Percentiles rank a stretch among this genome's conserved stretches.
Conservation (phyloP, 2,888 invertebrate species). For the Dendrolimus houi region DNA sequence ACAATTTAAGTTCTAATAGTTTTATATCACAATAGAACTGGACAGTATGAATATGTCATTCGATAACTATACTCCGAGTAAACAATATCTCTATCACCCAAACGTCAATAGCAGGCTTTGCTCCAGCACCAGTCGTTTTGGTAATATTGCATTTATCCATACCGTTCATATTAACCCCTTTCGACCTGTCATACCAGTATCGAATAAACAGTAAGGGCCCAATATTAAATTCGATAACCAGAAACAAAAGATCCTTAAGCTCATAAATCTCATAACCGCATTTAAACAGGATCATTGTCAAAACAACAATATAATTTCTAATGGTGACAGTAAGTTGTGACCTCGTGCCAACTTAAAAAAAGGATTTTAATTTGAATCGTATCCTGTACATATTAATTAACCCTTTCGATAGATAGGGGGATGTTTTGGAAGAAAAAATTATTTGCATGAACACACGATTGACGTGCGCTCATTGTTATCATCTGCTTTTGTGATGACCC, state of each 20-base stretch:
- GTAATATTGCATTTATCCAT: constrained; percentile 70
- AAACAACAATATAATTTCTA: constrained; percentile 62
- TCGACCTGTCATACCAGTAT: constrained; percentile 66
- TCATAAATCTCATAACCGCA: constrained; percentile 64
- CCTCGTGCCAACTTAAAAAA: constrained; percentile 66
- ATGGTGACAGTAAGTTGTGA: constrained; percentile 68
- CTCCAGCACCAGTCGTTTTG: constrained; percentile 67
- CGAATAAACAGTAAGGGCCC: constrained; percentile 57
- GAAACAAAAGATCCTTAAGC: constrained; percentile 49
- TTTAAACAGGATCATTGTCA: constrained; percentile 58
- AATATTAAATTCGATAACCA: constrained; percentile 50
- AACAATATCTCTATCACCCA: constrained; percentile 52
- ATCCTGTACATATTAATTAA: constrained; percentile 74
- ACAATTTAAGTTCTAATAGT: background rate
- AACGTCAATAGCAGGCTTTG: constrained; percentile 68
- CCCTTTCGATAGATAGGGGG: constrained; percentile 69
- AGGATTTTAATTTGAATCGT: constrained; percentile 67
- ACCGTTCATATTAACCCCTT: constrained; percentile 72
- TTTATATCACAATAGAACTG: background rate
- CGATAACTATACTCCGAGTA: constrained; percentile 15
- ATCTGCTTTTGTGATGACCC: constrained; percentile 75
- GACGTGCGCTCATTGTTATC: constrained; percentile 74
- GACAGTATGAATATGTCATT: constrained; percentile 17
- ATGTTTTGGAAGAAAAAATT: constrained; percentile 70
- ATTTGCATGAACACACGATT: constrained; percentile 76